Base-by-base conservation (phyloP, 2,113 vertebrate species). In the Pipra filicauda region DNA sequence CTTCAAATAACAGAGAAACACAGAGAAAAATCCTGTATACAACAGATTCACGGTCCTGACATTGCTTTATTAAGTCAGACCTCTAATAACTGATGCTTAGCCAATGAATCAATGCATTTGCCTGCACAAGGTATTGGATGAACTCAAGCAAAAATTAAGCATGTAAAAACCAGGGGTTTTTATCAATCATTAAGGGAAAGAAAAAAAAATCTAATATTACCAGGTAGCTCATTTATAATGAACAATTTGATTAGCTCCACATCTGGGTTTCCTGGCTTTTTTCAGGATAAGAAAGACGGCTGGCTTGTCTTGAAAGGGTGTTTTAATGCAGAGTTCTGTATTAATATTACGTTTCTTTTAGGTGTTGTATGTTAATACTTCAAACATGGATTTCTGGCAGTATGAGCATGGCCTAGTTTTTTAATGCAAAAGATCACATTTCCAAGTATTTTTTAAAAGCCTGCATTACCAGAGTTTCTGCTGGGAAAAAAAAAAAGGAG, bases 241-340 rank as follows among this genome's bases (percentile, higher is more conserved):
- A 92, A 92, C 43, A 89, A 93, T 89, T 94, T 71, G 37, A 88
- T 85, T 80, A 94, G 35, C 28, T 86, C 72, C 46, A 69, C 90
- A 89, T 96, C 84, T 97, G 95, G 49, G 33, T 73, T 95, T 89
- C 11, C 76, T 94, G 85, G 83, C 30, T 69, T 82, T 78, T 85
- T 78, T 95, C 80, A 93, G 57, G 1, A 10, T 67, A 82, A 93
- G 67, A 78, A 73, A 91, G 75, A 82, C 77, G 95, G 74, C 65
- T 97, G 94, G 93, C 80, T 91, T 92, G 67, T 82, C 88, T 89
- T 96, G 74, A 93, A 96, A 97, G 59, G 46, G 46, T 67, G 55
- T 95, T 96, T 96, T 94, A 96, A 92, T 85, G 55, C 44, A 77
- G 59, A 62, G 11, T 52, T 82, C 35, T 89, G 69, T 91, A 92